Base-by-base conservation (phyloP, 2,797 vertebrate species). In the Crocidura indochinensis region DNA sequence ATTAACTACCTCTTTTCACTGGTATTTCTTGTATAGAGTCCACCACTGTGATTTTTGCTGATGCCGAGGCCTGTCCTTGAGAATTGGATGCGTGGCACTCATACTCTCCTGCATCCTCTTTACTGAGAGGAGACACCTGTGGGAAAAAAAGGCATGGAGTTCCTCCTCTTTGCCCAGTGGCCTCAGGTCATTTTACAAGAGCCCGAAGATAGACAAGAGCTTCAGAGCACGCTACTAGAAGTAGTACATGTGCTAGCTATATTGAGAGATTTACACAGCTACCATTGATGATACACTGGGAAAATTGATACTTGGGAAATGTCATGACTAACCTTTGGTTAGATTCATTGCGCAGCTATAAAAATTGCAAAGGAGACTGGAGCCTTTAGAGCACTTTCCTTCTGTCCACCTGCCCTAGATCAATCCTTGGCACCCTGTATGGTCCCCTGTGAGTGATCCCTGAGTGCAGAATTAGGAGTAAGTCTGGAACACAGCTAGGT, bases 121-220 rank as follows among this genome's bases (percentile, higher is more conserved):
- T 98, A 87, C 98, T 99, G 89, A 99, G 97, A 77, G 99, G 99
- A 24, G 98, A 99, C 67, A 99, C 98, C 99, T 99, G 93, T 27
- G 62, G 83, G n/a, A 88, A n/a, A 94, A 92, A 90, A 73, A 31
- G 4, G 26, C 24, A 20, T 19, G 84, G 4, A 93, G 31, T 49
- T 88, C 47, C 14, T 87, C 46, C 6, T 9, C 0, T 83, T 73
- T 49, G 15, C 1, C 22, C 22, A 11, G 2, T 7, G 65, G 17
- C 60, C 53, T 84, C 73, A 38, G 38, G 73, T 77, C 24, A 46
- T 68, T 88, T 78, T 24, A 0, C 38, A 46, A n/a, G 60, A 84
- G 65, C 79, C 65, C 53, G 76, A 44, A 49, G 56, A 73, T 82
- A 62, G 88, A 22, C 10, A 62, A 46, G 44, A n/a, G 60, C 38